phyloP scores from a whole-genome alignment of 2,797 vertebrate species.

The Accipiter badius region DNA sequence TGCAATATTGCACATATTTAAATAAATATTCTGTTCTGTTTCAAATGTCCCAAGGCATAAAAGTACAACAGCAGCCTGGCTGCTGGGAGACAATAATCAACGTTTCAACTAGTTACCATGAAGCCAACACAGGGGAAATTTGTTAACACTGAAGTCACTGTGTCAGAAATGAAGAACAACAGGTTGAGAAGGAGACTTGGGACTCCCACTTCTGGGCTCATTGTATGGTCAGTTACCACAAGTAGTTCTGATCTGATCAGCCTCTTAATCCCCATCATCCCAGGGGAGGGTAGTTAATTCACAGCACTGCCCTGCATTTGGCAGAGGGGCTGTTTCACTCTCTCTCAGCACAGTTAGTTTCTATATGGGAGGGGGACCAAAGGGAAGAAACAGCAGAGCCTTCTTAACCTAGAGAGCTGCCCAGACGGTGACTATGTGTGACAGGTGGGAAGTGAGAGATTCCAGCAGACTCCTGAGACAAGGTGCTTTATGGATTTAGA shows the following conservation, averaged over 20 bases:
- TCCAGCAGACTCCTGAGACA: background rate
- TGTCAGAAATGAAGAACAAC: background rate
- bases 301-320: background rate
- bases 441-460: background rate
- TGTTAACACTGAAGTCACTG: background rate
- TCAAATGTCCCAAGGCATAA: background rate
- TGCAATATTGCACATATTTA: background rate
- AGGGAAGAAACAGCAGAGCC: background rate
- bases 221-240: background rate
- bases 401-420: background rate
- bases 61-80: background rate
- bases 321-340: background rate
- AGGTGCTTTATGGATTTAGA: background rate
- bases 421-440: accelerated
- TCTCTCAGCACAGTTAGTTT: background rate
- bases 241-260: background rate
- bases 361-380: background rate
- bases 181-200: background rate
- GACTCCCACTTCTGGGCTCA: background rate
- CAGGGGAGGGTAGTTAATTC: background rate
- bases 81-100: background rate
- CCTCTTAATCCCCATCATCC: background rate
- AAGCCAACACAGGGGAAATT: background rate
- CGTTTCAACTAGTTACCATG: background rate
- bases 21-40: background rate